phyloP scores from a whole-genome alignment of 2,888 invertebrate species.

The Erebia aethiops region DNA sequence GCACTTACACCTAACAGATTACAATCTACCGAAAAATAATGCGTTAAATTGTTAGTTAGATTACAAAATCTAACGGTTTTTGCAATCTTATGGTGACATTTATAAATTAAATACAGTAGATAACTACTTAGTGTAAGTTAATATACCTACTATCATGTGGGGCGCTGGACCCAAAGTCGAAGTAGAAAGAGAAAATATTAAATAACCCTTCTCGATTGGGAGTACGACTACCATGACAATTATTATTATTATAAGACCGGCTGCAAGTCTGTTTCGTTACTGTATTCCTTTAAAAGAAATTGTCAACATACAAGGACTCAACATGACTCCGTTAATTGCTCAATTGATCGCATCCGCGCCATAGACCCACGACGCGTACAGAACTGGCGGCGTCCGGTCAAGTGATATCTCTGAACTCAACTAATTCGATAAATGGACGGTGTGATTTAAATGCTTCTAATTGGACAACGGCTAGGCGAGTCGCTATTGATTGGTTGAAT shows the following conservation, averaged over 20 bases:
- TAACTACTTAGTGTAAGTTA: no score
- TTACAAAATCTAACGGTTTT: no score
- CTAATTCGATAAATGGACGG: constrained; percentile 47
- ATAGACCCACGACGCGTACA: constrained; percentile 52
- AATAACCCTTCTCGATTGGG: no score
- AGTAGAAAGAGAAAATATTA: no score
- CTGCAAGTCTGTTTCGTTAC: background rate
- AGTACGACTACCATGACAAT: no score
- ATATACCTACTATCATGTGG: no score
- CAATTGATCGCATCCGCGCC: constrained; percentile 75
- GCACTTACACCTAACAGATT: no score
- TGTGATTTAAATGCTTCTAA: constrained; percentile 54
- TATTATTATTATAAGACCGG: background rate
- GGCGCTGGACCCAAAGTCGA: no score
- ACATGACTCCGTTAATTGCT: constrained; percentile 59
- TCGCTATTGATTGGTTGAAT: constrained; percentile 20
- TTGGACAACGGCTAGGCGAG: constrained; percentile 5
- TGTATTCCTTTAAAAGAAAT: constrained; percentile 19
- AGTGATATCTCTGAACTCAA: constrained; percentile 45
- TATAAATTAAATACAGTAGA: no score
- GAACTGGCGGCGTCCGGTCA: constrained; percentile 53
- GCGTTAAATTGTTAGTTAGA: no score
- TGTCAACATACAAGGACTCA: constrained; percentile 23
- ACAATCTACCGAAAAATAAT: no score
- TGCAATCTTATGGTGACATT: no score